Evolutionary conservation across 2,888 invertebrate species (phyloP), one percentile per base, ranked within the genome.

Genomic region (Seira musarum): DNA sequence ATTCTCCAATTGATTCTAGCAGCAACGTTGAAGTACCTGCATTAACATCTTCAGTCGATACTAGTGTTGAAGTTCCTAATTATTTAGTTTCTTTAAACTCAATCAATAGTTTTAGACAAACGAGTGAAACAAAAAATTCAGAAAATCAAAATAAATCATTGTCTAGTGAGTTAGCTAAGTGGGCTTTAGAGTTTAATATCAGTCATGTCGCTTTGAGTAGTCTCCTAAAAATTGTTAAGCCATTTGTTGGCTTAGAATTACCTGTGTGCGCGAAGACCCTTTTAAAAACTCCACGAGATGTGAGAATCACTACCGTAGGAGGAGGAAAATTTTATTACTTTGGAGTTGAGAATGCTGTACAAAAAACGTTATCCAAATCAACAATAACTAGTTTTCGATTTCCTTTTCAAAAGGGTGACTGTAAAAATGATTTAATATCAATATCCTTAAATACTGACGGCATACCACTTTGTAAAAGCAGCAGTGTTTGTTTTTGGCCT

Each of bases 321-420:
- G 70, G 65, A 1, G 70, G 77, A 17, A 70, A 70, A 25, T 77
- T 13, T 77, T 70, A 17, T 25, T 77, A 77, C 35, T 77, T 77
- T 65, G 77, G 77, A 3, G 46, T 77, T 22, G 0, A 19, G 5
- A n/a, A 57, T 6, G 19, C 5, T 15, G 5, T 46, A 46, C 49
- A 17, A n/a, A 61, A 5, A 8, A 15, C n/a, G 63, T 19, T 1
- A 2, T 61, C 6, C 1, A 13, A 19, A n/a, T n/a, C n/a, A n/a
- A n/a, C n/a, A n/a, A n/a, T n/a, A n/a, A n/a, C n/a, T n/a, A 63
- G 17, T 1, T 63, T 30, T 63, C 17, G 15, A 13, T 63, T 17
- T 72, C 64, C 72, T 2, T 6, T 40, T 35, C 6, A 63, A 10
- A 19, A 17, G 13, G 21, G 13, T 19, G 1, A 21, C 10, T 17